Evolutionary conservation across 2,113 vertebrate genomes (phyloP), one percentile per base, ranked within the genome.

Genomic region (Dendrocopos noguchii): DNA sequence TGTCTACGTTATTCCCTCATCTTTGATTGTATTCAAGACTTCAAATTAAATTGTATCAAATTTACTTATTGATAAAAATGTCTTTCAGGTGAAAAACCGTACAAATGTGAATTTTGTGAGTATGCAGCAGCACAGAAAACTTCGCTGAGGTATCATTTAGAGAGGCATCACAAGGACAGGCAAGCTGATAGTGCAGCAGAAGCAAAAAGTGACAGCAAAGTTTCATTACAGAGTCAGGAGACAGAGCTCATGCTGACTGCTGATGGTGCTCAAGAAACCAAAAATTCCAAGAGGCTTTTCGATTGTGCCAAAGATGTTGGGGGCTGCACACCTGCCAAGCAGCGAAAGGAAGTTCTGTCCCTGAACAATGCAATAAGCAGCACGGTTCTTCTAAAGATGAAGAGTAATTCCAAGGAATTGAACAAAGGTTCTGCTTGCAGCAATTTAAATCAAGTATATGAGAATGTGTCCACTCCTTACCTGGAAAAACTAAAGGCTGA

Each of bases 61-160:
- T 5, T 47, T 29, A 44, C 4, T 11, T 24, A 78, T 80, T 73
- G 68, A 12, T 66, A 8, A 80, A 85, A 86, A 56, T 93, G 89
- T 94, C 39, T 97, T 98, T 34, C 93, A 99, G 99, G 99, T 97
- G 99, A 99, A 95, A 99, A 99, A 95, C 99, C 99, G 0, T 99
- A 98, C 94, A 99, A 99, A 98, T 99, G 99, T 98, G 98, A 98
- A 90, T 98, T 99, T 95, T 99, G 99, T 90, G 98, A 99, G 75
- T 99, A 99, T 10, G 99, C 99, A 25, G 99, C 99, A 17, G 99
- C 99, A 44, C 99, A 99, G 97, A 99, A 99, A 93, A 99, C 99
- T 3, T 99, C 99, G 7, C 96, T 99, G 86, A 98, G 99, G 56
- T 99, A 99, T 80, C 99, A 99, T 88, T 92, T 99, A 95, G 99